Base-by-base conservation (phyloP, 2,888 invertebrate species). In the Limulus polyphemus region DNA sequence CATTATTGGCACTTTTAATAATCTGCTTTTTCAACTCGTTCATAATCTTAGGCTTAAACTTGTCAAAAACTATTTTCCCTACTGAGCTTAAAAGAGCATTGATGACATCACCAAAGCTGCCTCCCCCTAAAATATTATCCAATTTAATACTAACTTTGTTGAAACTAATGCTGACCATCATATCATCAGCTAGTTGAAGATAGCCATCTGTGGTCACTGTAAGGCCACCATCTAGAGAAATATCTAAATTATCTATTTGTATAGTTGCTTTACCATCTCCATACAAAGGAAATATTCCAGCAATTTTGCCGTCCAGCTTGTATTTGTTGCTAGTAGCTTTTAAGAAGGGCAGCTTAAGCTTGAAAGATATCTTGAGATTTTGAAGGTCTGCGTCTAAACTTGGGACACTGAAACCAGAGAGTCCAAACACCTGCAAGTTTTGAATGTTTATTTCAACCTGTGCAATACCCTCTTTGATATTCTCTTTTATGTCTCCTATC, bases 391-490 rank as follows among this genome's bases (percentile, higher is more conserved):
- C 54, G 1, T 54, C 32, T 11, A 54, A 32, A 17, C 32, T 54
- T 11, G 54, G 54, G 3, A 54, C 54, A 17, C 5, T 32, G 14
- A 54, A 54, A 54, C 54, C 14, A 11, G 54, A 54, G 11, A 54
- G 54, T 4, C 54, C 54, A n/a, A 11, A 17, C n/a, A 54, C 11
- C 54, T 54, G 13, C 17, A 17, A 32, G 14, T 17, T 16, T 54
- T 54, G 16, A 5, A 66, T 51, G 0, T 10, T 12, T 55, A 66
- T 46, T 17, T 57, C 46, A 9, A 63, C 66, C 0, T 60, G 17
- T 7, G 32, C 47, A 12, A 64, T 63, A 13, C 61, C 46, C 51
- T 64, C 63, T 54, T 66, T 50, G n/a, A 63, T 32, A 32, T 32
- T 32, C 7, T 32, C 32, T 3, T 32, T 32, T 32, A 32, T 32